phyloP scores from a whole-genome alignment of 1,140 invertebrate genomes.

The Drosophila kanapiae region DNA sequence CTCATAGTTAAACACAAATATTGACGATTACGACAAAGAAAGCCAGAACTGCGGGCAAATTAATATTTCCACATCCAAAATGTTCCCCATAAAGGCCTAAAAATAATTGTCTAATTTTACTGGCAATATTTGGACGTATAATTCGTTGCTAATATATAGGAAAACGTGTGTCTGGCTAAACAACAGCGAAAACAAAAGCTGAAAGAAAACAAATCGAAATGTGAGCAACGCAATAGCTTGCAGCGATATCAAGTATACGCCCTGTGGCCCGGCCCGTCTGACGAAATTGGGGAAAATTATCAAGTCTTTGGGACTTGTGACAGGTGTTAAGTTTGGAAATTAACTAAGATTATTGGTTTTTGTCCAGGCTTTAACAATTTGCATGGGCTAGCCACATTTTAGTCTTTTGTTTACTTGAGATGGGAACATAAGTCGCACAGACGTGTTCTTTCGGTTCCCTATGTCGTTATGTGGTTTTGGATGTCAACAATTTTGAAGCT shows the following conservation, averaged over 20 bases:
- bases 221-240: conserved; percentile 14
- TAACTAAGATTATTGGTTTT: conserved; percentile 27
- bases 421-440: background rate
- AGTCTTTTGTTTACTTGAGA: conserved; percentile 12
- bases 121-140: conserved; percentile 9
- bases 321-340: conserved; percentile 23
- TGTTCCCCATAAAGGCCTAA: conserved; percentile 3
- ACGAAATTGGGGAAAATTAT: conserved; percentile 21
- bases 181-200: conserved; percentile 15
- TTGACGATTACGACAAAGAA: conserved; percentile 33
- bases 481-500: conserved; percentile 9
- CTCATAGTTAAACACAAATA: conserved; percentile 48
- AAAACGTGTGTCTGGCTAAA: background rate
- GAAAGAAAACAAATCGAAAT: conserved; percentile 23
- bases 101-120: conserved; percentile 9
- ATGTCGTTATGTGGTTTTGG: conserved; percentile 11
- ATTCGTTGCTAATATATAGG: conserved; percentile 1
- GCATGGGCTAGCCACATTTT: conserved; percentile 11
- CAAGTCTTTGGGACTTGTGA: conserved; percentile 6
- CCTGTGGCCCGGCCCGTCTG: background rate
- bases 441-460: background rate
- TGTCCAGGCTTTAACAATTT: conserved; percentile 17
- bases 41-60: conserved; percentile 1
- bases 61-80: conserved; percentile 12
- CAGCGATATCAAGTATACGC: conserved; percentile 26